Conservation (phyloP, 1,140 invertebrate species). For the Solenopsis invicta region DNA sequence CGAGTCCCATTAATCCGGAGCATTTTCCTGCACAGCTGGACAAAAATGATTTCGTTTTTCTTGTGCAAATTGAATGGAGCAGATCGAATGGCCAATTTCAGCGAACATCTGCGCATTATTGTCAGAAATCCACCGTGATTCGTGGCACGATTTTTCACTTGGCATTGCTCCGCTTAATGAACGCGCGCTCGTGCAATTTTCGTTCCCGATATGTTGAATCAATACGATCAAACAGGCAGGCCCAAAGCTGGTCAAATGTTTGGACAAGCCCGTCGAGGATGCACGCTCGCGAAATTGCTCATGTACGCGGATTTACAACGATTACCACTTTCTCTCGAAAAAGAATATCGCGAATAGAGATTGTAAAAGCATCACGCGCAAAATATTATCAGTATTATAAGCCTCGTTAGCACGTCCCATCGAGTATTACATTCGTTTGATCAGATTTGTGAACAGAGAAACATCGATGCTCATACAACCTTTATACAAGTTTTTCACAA, state of each 20-base stretch:
- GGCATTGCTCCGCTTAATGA: slow-evolving; percentile 46
- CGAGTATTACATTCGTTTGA: background rate
- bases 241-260: slow-evolving; percentile 15
- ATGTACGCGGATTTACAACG: slow-evolving; percentile 1
- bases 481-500: background rate
- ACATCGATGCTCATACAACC: background rate
- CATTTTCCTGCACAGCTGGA: background rate
- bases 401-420: background rate
- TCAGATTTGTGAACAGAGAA: background rate
- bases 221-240: slow-evolving; percentile 33
- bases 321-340: background rate
- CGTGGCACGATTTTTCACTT: slow-evolving; percentile 43
- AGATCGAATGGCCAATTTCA: slow-evolving; percentile 42
- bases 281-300: background rate
- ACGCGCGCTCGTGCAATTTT: slow-evolving; percentile 40
- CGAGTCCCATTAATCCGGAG: slow-evolving; percentile 13
- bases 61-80: slow-evolving; percentile 29
- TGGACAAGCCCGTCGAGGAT: slow-evolving; percentile 22
- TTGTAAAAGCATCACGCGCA: background rate
- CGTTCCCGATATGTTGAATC: slow-evolving; percentile 30
- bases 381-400: slow-evolving; percentile 10
- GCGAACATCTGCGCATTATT: slow-evolving; percentile 34
- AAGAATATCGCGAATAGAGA: background rate
- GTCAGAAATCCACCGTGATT: slow-evolving; percentile 35
- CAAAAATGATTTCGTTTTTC: slow-evolving; percentile 28